A percentile compares a stretch with the other conserved stretches of the same genome.
Conservation (phyloP, 2,888 invertebrate species). For the Eubasilissa splendida region DNA sequence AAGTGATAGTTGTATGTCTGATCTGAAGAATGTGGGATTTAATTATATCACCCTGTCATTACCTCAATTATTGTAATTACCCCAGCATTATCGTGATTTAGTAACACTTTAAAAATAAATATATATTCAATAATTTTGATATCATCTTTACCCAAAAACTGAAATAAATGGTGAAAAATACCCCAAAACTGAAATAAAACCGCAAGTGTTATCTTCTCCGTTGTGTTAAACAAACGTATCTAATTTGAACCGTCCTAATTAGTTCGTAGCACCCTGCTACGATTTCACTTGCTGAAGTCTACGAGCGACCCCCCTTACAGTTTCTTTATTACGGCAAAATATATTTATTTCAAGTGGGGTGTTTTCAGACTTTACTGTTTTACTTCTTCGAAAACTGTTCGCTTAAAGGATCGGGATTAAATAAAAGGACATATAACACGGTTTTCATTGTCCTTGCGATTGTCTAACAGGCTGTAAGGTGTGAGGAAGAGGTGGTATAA, state of each 20-base stretch:
- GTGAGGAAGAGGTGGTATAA: neutral
- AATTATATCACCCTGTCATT: too few species aligned
- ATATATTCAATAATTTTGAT: too few species aligned
- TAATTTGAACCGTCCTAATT: conserved; percentile 12
- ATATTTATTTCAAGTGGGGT: conserved; percentile 46
- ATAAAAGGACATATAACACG: conserved; percentile 34
- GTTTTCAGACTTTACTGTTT: conserved; percentile 29
- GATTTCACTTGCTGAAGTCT: conserved; percentile 16
- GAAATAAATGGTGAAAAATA: too few species aligned
- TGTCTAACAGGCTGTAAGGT: conserved; percentile 24
- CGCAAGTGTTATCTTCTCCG: too few species aligned
- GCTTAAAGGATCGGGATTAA: conserved; percentile 32
- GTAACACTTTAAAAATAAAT: too few species aligned
- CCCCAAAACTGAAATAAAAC: too few species aligned
- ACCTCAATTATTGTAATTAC: too few species aligned
- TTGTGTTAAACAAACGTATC: neutral
- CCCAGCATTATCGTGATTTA: too few species aligned
- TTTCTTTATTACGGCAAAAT: conserved; percentile 46
- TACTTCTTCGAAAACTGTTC: conserved; percentile 32
- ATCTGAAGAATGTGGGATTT: too few species aligned
- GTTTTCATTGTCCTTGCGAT: conserved; percentile 13
- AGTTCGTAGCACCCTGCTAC: conserved; percentile 14
- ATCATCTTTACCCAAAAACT: too few species aligned
- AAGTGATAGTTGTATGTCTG: too few species aligned
- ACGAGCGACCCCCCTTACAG: conserved; percentile 16